These are phyloP conservation scores for Synanceia verrucosa DNA, from an alignment of 2,797 vertebrate species.

Conservation along the genomic window DNA sequence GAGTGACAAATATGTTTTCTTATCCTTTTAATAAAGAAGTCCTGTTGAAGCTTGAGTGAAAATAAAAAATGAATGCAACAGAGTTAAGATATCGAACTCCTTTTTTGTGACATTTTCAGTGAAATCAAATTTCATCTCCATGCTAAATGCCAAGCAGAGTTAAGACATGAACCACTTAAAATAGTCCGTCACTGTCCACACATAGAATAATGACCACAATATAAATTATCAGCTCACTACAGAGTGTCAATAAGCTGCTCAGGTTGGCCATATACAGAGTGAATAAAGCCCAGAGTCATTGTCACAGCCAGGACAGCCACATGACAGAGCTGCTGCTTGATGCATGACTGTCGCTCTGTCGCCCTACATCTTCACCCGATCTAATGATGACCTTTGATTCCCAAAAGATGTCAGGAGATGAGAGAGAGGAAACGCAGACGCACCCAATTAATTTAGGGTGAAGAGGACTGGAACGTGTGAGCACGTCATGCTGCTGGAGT, in stretches of 20 bases:
- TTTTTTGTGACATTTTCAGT: constrained; percentile 30
- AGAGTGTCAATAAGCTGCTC: constrained; percentile 10
- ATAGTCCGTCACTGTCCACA: background rate
- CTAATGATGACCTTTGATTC: constrained; percentile 80
- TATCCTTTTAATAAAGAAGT: background rate
- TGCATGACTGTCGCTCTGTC: constrained; percentile 63
- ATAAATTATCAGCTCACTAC: constrained; percentile 10
- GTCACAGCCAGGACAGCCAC: constrained; percentile 54
- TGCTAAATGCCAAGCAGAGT: constrained; percentile 26
- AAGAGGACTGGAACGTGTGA: constrained; percentile 66
- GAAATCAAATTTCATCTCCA: constrained; percentile 5
- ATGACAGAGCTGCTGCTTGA: constrained; percentile 68
- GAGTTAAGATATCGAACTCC: background rate
- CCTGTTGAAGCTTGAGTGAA: background rate
- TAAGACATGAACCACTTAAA: background rate
- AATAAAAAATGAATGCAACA: background rate
- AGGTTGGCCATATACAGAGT: constrained; percentile 8
- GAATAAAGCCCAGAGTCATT: constrained; percentile 45
- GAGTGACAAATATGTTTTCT: background rate
- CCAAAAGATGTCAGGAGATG: constrained; percentile 73
- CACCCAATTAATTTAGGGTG: constrained; percentile 77
- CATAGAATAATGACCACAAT: constrained; percentile 17
- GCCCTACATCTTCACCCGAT: constrained; percentile 63
- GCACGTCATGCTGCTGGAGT: constrained; percentile 64
- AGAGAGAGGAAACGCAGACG: constrained; percentile 58